Percentiles rank a stretch among this genome's conserved stretches.
These are phyloP conservation scores for rabbit (Oryctolagus cuniculus) DNA, from an alignment of 2,113 vertebrate genomes.

Conservation along the genomic window DNA sequence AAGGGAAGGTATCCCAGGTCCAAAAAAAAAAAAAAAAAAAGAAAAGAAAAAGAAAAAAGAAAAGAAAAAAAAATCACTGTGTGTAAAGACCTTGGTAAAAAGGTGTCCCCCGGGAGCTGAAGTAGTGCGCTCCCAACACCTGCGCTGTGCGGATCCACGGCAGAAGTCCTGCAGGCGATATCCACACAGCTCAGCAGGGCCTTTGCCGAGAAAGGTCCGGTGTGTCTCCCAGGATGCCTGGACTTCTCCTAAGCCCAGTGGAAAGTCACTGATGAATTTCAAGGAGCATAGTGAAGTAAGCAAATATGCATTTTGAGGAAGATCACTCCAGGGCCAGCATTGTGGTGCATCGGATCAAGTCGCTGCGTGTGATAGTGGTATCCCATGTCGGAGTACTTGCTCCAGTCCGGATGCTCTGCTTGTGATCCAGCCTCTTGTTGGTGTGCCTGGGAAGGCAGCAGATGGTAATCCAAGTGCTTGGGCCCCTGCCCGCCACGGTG, in stretches of 20 bases:
- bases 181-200: not conserved
- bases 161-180: not conserved
- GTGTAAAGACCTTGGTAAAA: constrained; percentile 6
- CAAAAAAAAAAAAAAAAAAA: not conserved
- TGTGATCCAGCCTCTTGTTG: too few species aligned
- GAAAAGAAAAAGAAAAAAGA: not conserved
- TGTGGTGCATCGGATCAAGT: too few species aligned
- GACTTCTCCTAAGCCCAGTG: not conserved
- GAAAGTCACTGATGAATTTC: constrained; percentile 45
- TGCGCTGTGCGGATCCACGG: not conserved
- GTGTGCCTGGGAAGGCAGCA: too few species aligned
- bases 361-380: too few species aligned
- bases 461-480: too few species aligned
- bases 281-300: constrained; percentile 1
- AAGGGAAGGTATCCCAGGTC: not conserved
- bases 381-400: too few species aligned
- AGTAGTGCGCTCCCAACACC: not conserved
- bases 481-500: too few species aligned
- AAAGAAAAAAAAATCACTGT: not conserved
- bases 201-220: not conserved
- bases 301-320: constrained; percentile 54
- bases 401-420: too few species aligned
- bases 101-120: not conserved
- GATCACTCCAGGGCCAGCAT: not conserved
- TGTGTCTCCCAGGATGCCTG: constrained; percentile 32